These are phyloP conservation scores for Balearica regulorum DNA, from an alignment of 2,797 vertebrate species.

Conservation along the genomic window DNA sequence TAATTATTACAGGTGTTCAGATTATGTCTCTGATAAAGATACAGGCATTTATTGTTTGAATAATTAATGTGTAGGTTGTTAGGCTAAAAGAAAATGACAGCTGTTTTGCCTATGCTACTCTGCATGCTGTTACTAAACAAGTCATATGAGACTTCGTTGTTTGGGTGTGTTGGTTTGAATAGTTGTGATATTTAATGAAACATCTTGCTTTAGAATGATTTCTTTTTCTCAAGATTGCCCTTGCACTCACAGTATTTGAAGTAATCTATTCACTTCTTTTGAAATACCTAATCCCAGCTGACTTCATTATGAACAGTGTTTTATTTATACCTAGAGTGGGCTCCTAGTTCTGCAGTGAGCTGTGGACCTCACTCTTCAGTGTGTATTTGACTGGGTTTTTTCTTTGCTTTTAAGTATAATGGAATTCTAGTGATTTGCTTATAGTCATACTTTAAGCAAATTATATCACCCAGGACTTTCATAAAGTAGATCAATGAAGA, in stretches of 20 bases:
- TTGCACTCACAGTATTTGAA: neutral
- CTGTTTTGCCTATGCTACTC: neutral
- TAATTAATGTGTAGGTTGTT: conserved; percentile 2
- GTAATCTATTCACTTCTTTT: neutral
- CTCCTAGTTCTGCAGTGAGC: neutral
- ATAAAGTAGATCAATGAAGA: neutral
- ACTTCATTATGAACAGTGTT: neutral
- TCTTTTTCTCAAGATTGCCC: neutral
- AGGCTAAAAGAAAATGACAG: neutral
- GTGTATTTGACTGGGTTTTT: neutral
- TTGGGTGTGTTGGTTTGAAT: conserved; percentile 26
- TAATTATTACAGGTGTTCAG: neutral
- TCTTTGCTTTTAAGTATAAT: neutral
- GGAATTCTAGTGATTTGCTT: neutral
- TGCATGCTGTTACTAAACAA: neutral
- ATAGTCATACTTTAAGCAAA: neutral
- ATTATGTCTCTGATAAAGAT: neutral
- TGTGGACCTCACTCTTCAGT: neutral
- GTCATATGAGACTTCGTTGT: conserved; percentile 8
- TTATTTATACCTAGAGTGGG: neutral
- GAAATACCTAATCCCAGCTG: neutral
- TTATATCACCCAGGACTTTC: neutral
- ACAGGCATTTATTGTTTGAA: neutral
- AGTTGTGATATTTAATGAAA: conserved; percentile 1
- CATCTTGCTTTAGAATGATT: neutral